A percentile compares a stretch with the other conserved stretches of the same genome.
phyloP scores from a whole-genome alignment of 2,888 invertebrate species.

The Macaria liturata region DNA sequence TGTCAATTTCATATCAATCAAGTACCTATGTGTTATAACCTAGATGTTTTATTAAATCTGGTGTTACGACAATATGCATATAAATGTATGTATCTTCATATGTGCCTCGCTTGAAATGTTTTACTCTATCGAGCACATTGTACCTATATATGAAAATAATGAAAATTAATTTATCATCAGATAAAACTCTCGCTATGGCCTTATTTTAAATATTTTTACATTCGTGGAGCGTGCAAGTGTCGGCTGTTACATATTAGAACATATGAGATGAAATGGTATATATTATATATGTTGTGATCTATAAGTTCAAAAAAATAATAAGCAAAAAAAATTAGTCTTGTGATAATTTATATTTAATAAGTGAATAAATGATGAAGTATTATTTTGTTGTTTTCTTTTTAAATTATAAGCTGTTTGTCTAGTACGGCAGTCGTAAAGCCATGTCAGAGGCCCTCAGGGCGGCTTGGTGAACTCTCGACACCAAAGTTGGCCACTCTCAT shows the following conservation, averaged over 20 bases:
- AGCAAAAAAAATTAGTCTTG: conserved; percentile 75
- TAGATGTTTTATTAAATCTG: conserved; percentile 39
- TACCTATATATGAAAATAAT: conserved; percentile 3
- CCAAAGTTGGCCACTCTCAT: no score
- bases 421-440: no score
- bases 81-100: conserved; percentile 36
- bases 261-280: conserved; percentile 65
- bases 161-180: conserved; percentile 40
- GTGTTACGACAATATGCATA: conserved; percentile 66
- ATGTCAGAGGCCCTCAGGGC: no score
- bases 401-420: no score
- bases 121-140: conserved; percentile 42
- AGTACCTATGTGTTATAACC: conserved; percentile 55
- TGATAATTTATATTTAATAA: conserved; percentile 81
- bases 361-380: conserved; percentile 81
- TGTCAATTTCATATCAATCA: conserved; percentile 62
- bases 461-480: no score
- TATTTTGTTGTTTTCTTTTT: conserved; percentile 48
- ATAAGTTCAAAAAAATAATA: conserved; percentile 75
- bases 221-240: conserved; percentile 59
- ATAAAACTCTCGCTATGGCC: conserved; percentile 62
- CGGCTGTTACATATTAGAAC: conserved; percentile 72
- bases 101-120: conserved; percentile 57
- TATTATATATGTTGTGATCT: conserved; percentile 81
- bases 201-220: conserved; percentile 66